phyloP scores from a whole-genome alignment of 1,140 invertebrate genomes.

The Philopotamus ludificatus region DNA sequence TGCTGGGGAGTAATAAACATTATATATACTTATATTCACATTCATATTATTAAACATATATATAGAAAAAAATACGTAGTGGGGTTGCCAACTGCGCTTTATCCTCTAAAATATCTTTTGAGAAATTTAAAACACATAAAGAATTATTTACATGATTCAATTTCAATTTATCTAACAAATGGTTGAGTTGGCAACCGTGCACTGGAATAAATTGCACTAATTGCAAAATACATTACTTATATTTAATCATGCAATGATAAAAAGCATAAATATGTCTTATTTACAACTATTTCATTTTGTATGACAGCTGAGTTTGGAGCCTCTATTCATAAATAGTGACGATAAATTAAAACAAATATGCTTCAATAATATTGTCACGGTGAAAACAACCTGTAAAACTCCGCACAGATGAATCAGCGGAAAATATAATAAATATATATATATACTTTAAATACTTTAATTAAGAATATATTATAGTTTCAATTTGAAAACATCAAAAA shows the following conservation, averaged over 20 bases:
- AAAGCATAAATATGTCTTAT: slow-evolving; percentile 25
- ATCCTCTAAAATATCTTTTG: slow-evolving; percentile 11
- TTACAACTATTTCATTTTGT: slow-evolving; percentile 35
- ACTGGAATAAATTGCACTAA: slow-evolving; percentile 33
- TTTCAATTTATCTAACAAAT: too few relatives aligned
- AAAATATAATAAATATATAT: slow-evolving; percentile 1
- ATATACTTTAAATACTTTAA: not conserved
- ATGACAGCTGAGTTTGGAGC: slow-evolving; percentile 37
- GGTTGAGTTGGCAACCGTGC: too few relatives aligned
- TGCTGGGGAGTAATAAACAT: slow-evolving; percentile 32
- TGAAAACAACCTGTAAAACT: slow-evolving; percentile 34
- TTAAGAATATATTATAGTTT: not conserved
- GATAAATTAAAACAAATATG: too few relatives aligned
- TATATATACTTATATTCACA: not conserved
- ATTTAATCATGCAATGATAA: slow-evolving; percentile 30
- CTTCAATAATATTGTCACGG: slow-evolving; percentile 40
- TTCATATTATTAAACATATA: not conserved
- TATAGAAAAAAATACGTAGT: slow-evolving; percentile 1
- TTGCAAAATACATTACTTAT: slow-evolving; percentile 29
- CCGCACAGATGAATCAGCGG: too few relatives aligned
- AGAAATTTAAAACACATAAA: slow-evolving; percentile 26
- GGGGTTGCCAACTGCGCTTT: too few relatives aligned
- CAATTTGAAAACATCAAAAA: slow-evolving; percentile 4
- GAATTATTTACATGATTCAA: too few relatives aligned
- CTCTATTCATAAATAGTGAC: too few relatives aligned